Conservation (phyloP, 2,888 invertebrate species). For the Platycheirus rosarum region DNA sequence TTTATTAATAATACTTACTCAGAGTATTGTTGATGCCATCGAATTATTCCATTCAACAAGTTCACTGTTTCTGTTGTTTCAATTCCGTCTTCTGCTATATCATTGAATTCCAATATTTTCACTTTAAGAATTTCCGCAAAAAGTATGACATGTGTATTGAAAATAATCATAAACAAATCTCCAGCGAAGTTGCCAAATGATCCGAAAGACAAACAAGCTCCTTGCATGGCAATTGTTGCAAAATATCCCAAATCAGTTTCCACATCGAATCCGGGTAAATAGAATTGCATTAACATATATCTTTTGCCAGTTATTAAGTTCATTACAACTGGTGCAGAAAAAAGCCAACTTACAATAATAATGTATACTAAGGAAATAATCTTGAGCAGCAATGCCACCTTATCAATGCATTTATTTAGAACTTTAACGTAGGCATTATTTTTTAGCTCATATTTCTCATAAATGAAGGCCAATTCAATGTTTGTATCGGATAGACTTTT, state of each 20-base stretch:
- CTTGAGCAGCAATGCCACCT: background rate
- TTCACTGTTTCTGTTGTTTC: background rate
- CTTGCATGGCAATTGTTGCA: constrained; percentile 70
- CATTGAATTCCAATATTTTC: constrained; percentile 75
- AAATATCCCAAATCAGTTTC: constrained; percentile 70
- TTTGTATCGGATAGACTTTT: background rate
- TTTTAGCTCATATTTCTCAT: constrained; percentile 30
- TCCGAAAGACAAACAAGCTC: constrained; percentile 52
- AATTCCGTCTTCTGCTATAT: background rate
- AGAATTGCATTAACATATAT: constrained; percentile 75
- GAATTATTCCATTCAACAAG: constrained; percentile 65
- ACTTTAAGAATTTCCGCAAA: constrained; percentile 75
- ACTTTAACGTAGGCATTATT: background rate
- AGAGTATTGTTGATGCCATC: constrained; percentile 75
- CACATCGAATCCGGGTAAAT: constrained; percentile 75
- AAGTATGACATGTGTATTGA: constrained; percentile 69
- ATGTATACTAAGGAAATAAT: constrained; percentile 2
- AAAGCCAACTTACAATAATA: constrained; percentile 2
- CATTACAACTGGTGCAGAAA: constrained; percentile 46
- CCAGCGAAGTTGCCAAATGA: constrained; percentile 76
- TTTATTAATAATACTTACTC: constrained; percentile 8
- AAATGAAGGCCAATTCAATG: constrained; percentile 1
- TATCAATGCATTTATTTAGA: constrained; percentile 8
- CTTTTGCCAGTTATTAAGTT: constrained; percentile 39
- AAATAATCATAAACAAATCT: constrained; percentile 74